Base-by-base conservation (phyloP, 2,888 invertebrate genomes). In the Leptodirus hochenwartii region DNA sequence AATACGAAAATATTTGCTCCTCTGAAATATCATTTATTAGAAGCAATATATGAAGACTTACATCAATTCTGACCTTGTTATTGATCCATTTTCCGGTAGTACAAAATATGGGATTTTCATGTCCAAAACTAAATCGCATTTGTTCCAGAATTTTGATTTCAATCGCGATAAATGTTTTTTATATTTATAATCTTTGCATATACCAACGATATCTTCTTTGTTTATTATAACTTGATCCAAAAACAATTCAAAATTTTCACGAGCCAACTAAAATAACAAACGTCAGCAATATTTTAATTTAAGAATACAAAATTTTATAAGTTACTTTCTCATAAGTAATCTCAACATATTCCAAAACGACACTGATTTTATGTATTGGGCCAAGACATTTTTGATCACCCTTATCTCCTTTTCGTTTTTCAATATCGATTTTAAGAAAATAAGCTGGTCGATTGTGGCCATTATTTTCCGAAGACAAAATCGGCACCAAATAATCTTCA, bases 61-160 rank as follows among this genome's bases (percentile, higher is more conserved):
- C 12, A 16, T 30, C 11, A 10, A 16, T 30, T 26, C 29, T 48
- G 52, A 76, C 76, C 69, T 70, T 41, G 67, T 61, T 32, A 68
- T 53, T 22, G 73, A 70, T 11, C 79, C 80, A 40, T 68, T 63
- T 46, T 82, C 79, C 1, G 81, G 80, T 32, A 84, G 54, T 4
- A 82, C 66, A 6, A 82, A 46, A 43, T 78, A 77, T 0, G 81
- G 81, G 5, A 77, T 71, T 47, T 73, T 75, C 28, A 82, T 54
- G 41, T 81, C 76, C 34, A 81, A 59, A 41, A 71, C 74, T n/a
- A 82, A 50, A 22, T 51, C 50, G 52, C 54, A 54, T 31, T 45
- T 49, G 17, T 49, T 35, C 22, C 36, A 31, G 20, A 55, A 39
- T 34, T 47, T 50, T 27, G 44, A 36, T 20, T 41, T 44, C 10